These are phyloP conservation scores for Pithys albifrons DNA, from an alignment of 2,113 vertebrate species.

Conservation along the genomic window DNA sequence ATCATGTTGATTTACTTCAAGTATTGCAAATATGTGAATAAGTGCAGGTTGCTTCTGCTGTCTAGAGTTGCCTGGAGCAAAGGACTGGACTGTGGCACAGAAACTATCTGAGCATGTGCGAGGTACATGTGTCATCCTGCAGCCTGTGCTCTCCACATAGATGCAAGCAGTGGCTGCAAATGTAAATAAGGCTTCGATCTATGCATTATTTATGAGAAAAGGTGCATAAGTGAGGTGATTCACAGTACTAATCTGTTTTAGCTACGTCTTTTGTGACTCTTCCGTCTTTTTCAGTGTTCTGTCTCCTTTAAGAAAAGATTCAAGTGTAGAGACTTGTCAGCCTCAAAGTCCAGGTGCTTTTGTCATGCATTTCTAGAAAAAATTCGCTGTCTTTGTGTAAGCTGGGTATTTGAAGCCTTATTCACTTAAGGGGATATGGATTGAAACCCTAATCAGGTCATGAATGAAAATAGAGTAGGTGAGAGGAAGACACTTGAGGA, in stretches of 20 bases:
- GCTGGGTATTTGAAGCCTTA: conserved; percentile 6
- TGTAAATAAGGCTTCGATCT: background rate
- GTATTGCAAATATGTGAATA: background rate
- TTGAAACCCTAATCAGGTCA: conserved; percentile 45
- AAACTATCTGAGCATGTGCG: background rate
- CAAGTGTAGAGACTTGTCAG: background rate
- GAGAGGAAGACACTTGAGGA: conserved; percentile 25
- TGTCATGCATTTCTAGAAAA: background rate
- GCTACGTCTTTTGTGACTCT: background rate
- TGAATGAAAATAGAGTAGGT: conserved; percentile 40
- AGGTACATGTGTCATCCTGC: background rate
- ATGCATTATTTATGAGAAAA: conserved; percentile 19
- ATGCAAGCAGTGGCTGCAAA: background rate
- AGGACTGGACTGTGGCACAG: background rate
- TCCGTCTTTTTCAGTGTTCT: background rate
- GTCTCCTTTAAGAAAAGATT: background rate
- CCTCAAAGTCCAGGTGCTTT: background rate
- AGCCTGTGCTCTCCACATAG: background rate
- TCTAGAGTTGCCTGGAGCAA: background rate
- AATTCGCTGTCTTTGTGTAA: background rate
- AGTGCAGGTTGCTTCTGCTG: background rate
- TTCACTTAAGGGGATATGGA: background rate
- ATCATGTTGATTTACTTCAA: background rate
- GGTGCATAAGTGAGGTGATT: background rate
- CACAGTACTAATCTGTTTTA: background rate